These are phyloP conservation scores for Oreochromis spilurus DNA, from an alignment of 2,113 vertebrate genomes.

Conservation along the genomic window DNA sequence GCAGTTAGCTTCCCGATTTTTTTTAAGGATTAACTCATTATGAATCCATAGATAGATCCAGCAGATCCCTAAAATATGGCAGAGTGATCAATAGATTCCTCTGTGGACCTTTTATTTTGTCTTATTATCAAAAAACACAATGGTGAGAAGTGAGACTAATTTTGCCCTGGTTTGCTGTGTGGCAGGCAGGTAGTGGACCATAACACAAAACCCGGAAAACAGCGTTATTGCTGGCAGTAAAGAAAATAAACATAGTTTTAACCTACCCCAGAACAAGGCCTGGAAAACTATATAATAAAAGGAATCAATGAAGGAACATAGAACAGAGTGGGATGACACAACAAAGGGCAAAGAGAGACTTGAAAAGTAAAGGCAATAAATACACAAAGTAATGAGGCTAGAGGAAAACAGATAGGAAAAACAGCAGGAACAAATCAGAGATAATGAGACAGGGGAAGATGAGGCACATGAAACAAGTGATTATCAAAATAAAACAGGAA, in stretches of 20 bases:
- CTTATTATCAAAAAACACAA: background rate
- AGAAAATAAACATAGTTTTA: background rate
- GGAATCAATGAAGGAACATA: background rate
- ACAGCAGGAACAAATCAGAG: background rate
- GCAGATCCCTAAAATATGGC: background rate
- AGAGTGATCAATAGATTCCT: conserved; percentile 12
- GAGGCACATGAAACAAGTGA: background rate
- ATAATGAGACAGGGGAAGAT: background rate
- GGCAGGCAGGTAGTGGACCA: background rate
- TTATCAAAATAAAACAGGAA: background rate
- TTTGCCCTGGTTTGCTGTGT: background rate
- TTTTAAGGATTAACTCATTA: background rate
- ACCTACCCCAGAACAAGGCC: background rate
- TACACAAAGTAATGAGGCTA: background rate
- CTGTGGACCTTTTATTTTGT: conserved; percentile 1
- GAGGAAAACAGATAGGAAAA: background rate
- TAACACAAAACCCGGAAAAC: background rate
- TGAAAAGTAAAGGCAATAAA: background rate
- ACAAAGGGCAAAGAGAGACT: background rate
- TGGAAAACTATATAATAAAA: background rate
- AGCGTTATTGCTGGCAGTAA: background rate
- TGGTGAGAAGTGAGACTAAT: background rate
- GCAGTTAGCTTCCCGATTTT: background rate
- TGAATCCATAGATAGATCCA: conserved; percentile 38
- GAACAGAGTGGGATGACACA: background rate